These are phyloP conservation scores for Lutjanus argentimaculatus DNA, from an alignment of 2,797 vertebrate genomes.

Conservation along the genomic window DNA sequence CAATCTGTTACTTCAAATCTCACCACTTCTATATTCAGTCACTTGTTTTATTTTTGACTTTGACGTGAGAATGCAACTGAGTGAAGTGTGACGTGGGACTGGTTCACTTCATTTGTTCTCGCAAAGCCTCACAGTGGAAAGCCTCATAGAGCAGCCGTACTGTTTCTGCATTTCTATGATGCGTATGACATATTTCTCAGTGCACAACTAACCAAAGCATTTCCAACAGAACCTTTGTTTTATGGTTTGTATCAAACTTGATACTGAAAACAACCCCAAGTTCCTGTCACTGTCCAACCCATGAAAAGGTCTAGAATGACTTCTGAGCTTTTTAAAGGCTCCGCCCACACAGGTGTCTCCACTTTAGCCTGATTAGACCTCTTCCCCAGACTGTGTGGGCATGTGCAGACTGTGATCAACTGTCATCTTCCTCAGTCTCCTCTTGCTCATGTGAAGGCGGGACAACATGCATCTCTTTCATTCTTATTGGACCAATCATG, in stretches of 20 bases:
- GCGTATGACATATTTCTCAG: neutral
- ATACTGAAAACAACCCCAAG: neutral
- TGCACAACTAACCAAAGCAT: neutral
- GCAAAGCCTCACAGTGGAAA: neutral
- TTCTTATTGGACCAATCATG: no score
- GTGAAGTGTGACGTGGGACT: conserved; percentile 4
- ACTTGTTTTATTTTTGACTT: conserved; percentile 48
- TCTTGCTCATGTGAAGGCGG: neutral
- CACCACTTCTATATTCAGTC: conserved; percentile 17
- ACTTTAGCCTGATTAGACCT: conserved; percentile 5
- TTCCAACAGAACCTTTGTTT: no score
- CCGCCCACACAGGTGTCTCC: conserved; percentile 24
- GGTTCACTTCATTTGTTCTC: neutral
- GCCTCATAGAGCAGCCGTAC: neutral
- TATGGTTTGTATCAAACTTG: no score
- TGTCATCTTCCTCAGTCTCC: neutral
- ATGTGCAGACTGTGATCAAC: neutral
- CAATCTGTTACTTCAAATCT: conserved; percentile 40
- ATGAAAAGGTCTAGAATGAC: neutral
- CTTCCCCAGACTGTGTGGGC: neutral
- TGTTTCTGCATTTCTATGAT: neutral
- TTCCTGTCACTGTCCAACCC: no score
- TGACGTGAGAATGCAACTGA: neutral
- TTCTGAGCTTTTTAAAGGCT: conserved; percentile 15
- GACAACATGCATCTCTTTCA: neutral